Evolutionary conservation across 2,888 invertebrate species (phyloP).

Genomic region (Acanthosoma haemorrhoidale): DNA sequence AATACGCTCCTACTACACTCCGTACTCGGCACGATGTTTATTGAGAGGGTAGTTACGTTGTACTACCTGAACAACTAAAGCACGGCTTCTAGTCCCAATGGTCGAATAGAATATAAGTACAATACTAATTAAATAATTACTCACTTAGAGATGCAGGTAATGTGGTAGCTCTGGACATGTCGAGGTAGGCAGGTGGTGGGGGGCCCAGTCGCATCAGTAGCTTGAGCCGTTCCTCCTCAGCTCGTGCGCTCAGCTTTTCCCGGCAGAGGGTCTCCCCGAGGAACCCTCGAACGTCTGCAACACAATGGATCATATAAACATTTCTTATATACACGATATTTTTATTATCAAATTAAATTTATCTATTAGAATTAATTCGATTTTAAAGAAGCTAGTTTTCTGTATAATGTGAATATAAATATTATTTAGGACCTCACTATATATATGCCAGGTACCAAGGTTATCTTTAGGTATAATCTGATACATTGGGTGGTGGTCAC

Average conservation of each 20-base stretch:
- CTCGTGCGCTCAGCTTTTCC: conserved; percentile 38
- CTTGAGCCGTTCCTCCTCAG: conserved; percentile 37
- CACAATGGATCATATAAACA: not conserved
- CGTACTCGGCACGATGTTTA: too few relatives aligned
- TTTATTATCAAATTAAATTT: too few relatives aligned
- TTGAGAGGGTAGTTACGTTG: too few relatives aligned
- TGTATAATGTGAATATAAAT: not conserved
- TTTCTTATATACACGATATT: not conserved
- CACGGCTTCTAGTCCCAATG: too few relatives aligned
- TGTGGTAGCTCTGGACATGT: conserved; percentile 40
- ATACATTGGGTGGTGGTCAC: too few relatives aligned
- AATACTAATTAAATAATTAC: not conserved
- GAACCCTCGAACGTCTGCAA: conserved; percentile 39
- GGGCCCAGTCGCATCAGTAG: conserved; percentile 37
- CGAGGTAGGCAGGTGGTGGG: conserved; percentile 39
- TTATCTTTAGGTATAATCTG: too few relatives aligned
- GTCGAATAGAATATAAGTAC: too few relatives aligned
- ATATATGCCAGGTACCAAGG: too few relatives aligned
- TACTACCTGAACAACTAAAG: too few relatives aligned
- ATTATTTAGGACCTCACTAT: too few relatives aligned
- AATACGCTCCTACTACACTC: too few relatives aligned
- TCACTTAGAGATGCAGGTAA: conserved; percentile 34
- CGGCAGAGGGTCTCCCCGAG: conserved; percentile 37
- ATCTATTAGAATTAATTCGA: too few relatives aligned
- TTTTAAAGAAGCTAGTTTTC: not conserved